Percentiles rank a stretch among this genome's conserved stretches.
phyloP scores from a whole-genome alignment of 2,797 vertebrate species.

The Siniperca scherzeri region DNA sequence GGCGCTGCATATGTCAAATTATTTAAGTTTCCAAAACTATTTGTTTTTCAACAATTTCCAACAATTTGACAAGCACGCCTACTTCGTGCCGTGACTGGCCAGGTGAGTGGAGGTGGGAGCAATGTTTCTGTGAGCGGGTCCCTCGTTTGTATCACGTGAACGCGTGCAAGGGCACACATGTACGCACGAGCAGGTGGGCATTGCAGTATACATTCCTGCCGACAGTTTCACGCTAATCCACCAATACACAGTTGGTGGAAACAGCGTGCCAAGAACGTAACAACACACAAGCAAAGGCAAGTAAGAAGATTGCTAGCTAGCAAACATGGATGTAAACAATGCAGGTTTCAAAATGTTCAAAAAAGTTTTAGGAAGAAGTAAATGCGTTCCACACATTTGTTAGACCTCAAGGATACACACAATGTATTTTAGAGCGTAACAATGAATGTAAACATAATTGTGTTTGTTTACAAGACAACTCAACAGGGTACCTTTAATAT shows the following conservation, averaged over 20 bases:
- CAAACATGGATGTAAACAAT: not conserved
- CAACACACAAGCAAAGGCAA: not conserved
- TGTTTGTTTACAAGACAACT: no score
- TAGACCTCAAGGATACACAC: not conserved
- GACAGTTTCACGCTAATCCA: no score
- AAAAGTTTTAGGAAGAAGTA: not conserved
- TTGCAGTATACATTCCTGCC: not conserved
- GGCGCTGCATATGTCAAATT: no score
- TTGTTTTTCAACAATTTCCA: not conserved
- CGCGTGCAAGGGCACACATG: not conserved
- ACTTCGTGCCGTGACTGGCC: not conserved
- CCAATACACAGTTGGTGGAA: no score
- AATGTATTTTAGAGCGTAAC: not conserved
- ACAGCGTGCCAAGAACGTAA: not conserved
- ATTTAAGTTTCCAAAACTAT: not conserved
- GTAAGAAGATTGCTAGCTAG: not conserved
- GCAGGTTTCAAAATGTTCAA: no score
- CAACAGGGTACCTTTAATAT: not conserved
- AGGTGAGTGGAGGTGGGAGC: not conserved
- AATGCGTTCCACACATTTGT: no score
- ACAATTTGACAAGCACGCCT: not conserved
- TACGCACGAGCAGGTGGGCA: not conserved
- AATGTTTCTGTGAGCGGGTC: not conserved
- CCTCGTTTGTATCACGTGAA: not conserved
- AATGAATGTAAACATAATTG: not conserved